Evolutionary conservation across 2,888 invertebrate species (phyloP).

Genomic region (Bimastos eiseni): DNA sequence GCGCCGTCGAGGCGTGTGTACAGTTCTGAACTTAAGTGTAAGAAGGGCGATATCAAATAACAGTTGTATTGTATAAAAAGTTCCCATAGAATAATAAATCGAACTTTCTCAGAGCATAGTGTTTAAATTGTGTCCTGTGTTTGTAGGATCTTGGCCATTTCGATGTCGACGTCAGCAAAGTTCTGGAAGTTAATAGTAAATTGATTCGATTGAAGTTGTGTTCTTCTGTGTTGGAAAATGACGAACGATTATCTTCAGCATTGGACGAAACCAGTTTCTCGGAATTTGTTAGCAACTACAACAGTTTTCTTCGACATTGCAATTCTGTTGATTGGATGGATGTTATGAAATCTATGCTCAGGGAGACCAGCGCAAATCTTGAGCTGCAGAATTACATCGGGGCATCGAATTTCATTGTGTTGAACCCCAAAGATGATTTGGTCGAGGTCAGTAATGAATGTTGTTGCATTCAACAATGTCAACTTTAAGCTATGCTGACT

Average conservation of each 20-base stretch:
- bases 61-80: too few species aligned
- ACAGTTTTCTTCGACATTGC: conserved; percentile 46
- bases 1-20: too few species aligned
- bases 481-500: background rate
- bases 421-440: conserved; percentile 45
- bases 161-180: conserved; percentile 50
- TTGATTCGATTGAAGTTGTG: conserved; percentile 39
- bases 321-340: conserved; percentile 49
- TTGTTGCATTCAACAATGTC: background rate
- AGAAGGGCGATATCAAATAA: too few species aligned
- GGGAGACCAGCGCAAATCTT: conserved; percentile 43
- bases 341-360: conserved; percentile 40
- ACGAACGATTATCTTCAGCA: background rate
- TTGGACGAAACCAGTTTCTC: conserved; percentile 36
- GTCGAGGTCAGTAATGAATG: conserved; percentile 46
- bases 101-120: background rate
- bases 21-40: too few species aligned
- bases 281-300: conserved; percentile 36
- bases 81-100: background rate
- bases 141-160: conserved; percentile 42
- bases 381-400: conserved; percentile 44
- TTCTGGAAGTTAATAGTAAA: conserved; percentile 46
- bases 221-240: conserved; percentile 34
- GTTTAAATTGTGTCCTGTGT: background rate
- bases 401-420: conserved; percentile 41